These are phyloP conservation scores for Diorhabda sublineata DNA, from an alignment of 1,140 invertebrate genomes.

Conservation along the genomic window DNA sequence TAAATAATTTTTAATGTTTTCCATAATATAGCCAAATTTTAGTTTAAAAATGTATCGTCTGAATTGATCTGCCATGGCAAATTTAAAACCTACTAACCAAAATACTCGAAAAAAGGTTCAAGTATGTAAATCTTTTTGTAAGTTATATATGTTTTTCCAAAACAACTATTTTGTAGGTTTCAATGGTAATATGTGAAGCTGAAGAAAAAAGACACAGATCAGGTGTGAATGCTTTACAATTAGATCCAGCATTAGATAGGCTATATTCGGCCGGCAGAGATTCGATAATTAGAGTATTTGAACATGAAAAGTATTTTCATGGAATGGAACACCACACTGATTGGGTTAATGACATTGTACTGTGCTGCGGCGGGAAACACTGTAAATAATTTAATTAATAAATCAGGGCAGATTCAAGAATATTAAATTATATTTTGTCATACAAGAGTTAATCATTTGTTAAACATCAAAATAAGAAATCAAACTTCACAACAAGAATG, in stretches of 20 bases:
- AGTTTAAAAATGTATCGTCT: not conserved
- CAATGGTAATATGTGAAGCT: conserved; percentile 96
- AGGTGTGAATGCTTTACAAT: conserved; percentile 93
- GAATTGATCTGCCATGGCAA: conserved; percentile 28
- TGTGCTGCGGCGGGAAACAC: conserved; percentile 95
- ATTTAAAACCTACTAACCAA: conserved; percentile 46
- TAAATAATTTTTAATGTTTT: too few species aligned
- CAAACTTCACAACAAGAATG: too few species aligned
- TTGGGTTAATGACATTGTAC: conserved; percentile 99
- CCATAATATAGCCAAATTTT: not conserved
- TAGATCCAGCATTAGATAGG: conserved; percentile 80
- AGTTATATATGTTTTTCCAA: conserved; percentile 8
- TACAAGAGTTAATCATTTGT: too few species aligned
- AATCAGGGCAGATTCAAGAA: too few species aligned
- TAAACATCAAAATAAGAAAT: too few species aligned
- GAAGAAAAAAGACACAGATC: conserved; percentile 90
- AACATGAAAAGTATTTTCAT: conserved; percentile 85
- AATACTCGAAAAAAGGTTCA: conserved; percentile 64
- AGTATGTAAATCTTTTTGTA: conserved; percentile 45
- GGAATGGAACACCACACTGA: conserved; percentile 98
- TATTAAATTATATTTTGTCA: too few species aligned
- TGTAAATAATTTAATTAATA: conserved; percentile 54
- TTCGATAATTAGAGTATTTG: conserved; percentile 97
- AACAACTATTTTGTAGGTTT: conserved; percentile 63
- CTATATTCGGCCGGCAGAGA: conserved; percentile 97